Evolutionary conservation across 2,797 vertebrate species (phyloP).

Genomic region (Peromyscus attwateri): DNA sequence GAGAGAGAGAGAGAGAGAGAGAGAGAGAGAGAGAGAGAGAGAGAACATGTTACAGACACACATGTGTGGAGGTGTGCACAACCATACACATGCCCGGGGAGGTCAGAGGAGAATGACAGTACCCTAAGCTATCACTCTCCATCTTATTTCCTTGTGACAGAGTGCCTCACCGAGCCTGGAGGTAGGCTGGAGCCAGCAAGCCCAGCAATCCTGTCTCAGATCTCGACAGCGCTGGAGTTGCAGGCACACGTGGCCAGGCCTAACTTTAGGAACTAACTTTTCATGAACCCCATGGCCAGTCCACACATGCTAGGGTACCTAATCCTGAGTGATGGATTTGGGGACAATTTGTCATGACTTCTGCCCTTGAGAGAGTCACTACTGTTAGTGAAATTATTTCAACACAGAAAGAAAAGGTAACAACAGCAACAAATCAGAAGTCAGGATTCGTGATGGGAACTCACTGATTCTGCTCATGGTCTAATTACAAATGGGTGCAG

Average conservation of each 20-base stretch:
- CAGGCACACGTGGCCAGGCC: background rate
- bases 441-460: background rate
- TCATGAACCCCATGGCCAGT: background rate
- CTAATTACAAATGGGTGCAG: background rate
- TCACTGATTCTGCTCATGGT: background rate
- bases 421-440: background rate
- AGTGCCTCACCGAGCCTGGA: background rate
- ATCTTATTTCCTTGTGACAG: background rate
- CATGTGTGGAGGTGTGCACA: background rate
- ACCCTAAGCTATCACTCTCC: background rate
- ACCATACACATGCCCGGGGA: background rate
- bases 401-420: constrained; percentile 25
- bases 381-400: constrained; percentile 42
- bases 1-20: background rate
- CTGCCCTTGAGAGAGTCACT: background rate
- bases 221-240: background rate
- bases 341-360: background rate
- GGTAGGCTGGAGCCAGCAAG: background rate
- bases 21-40: background rate
- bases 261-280: background rate
- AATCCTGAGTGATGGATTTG: background rate
- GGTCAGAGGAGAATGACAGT: background rate
- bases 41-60: background rate
- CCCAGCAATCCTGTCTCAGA: background rate
- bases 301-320: background rate